phyloP scores from a whole-genome alignment of 2,888 invertebrate species.

The Drosophila nigritarsus region DNA sequence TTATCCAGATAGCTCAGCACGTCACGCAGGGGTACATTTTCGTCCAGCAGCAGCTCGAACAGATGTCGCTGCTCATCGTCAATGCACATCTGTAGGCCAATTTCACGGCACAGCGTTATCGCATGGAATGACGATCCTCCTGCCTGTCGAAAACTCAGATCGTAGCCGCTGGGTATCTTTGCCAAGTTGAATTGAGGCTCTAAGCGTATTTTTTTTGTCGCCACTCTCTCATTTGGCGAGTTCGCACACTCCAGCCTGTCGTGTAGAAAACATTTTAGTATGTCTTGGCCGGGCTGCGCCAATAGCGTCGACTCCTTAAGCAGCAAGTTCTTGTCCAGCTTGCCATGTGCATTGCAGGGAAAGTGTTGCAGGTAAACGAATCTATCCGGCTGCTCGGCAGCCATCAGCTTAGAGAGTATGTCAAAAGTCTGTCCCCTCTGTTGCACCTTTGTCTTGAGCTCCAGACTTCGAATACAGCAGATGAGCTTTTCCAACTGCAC shows the following conservation, averaged over 20 bases:
- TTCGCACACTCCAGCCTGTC: conserved; percentile 67
- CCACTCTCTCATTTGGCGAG: neutral
- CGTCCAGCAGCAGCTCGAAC: conserved; percentile 73
- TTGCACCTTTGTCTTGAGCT: conserved; percentile 58
- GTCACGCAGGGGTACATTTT: conserved; percentile 53
- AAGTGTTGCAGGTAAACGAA: conserved; percentile 86
- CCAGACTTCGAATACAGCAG: conserved; percentile 57
- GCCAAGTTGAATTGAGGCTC: neutral
- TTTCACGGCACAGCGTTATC: conserved; percentile 75
- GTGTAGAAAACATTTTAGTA: conserved; percentile 87
- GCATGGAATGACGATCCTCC: conserved; percentile 83
- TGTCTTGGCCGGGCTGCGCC: conserved; percentile 70
- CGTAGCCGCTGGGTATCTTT: conserved; percentile 21
- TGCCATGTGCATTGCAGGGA: conserved; percentile 90
- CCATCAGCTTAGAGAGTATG: conserved; percentile 57
- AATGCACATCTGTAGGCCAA: conserved; percentile 65
- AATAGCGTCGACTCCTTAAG: conserved; percentile 58
- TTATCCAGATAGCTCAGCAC: conserved; percentile 61
- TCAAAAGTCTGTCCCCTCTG: conserved; percentile 59
- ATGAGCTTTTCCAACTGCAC: conserved; percentile 61
- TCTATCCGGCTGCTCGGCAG: conserved; percentile 88
- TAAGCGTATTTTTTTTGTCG: conserved; percentile 47
- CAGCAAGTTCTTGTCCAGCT: conserved; percentile 84
- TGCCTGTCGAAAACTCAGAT: conserved; percentile 67
- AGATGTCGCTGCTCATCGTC: conserved; percentile 68